Evolutionary conservation across 1,140 invertebrate species (phyloP).

Genomic region (Nilaparvata lugens): DNA sequence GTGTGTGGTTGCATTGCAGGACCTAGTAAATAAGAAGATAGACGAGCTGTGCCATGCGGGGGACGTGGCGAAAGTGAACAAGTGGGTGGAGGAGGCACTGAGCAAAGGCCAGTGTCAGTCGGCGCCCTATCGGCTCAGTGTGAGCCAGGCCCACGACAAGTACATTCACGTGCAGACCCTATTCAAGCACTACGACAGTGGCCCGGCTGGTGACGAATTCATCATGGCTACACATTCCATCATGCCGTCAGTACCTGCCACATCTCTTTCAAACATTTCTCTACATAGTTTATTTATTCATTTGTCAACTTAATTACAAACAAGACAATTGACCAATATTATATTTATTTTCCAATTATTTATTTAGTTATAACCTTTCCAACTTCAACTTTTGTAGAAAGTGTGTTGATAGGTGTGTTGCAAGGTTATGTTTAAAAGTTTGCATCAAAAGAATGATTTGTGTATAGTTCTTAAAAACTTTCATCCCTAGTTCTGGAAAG

Average conservation of each 20-base stretch:
- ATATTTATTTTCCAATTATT: too few species aligned
- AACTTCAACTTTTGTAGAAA: too few species aligned
- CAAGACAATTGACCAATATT: too few species aligned
- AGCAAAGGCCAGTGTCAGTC: constrained; percentile 56
- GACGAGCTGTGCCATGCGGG: constrained; percentile 69
- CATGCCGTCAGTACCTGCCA: constrained; percentile 46
- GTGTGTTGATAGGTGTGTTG: too few species aligned
- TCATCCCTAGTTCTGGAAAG: too few species aligned
- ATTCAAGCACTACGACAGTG: constrained; percentile 68
- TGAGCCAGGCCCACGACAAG: constrained; percentile 53
- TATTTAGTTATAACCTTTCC: too few species aligned
- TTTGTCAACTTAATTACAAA: too few species aligned
- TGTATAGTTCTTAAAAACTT: too few species aligned
- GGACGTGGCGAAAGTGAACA: constrained; percentile 59
- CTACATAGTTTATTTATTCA: too few species aligned
- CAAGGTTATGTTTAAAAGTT: too few species aligned
- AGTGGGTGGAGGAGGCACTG: constrained; percentile 66
- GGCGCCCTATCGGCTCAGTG: constrained; percentile 64
- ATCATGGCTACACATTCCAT: constrained; percentile 89
- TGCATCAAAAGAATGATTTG: too few species aligned
- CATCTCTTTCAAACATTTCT: too few species aligned
- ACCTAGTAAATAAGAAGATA: constrained; percentile 55
- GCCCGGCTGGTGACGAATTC: constrained; percentile 60
- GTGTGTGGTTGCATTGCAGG: constrained; percentile 31
- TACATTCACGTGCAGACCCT: constrained; percentile 80